Evolutionary conservation across 2,888 invertebrate species (phyloP).

Genomic region (Callyntrura sp.): DNA sequence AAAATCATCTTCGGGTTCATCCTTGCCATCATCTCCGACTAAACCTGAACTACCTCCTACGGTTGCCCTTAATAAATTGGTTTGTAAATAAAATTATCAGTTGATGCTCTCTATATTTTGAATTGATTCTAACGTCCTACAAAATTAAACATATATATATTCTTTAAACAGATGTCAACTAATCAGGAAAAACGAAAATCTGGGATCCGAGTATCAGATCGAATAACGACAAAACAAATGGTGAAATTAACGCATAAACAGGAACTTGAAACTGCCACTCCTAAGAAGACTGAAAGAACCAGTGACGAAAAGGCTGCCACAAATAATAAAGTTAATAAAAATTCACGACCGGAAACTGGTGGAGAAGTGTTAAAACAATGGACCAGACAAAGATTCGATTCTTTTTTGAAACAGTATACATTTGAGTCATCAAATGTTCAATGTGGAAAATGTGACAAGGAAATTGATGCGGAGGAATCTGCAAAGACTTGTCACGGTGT

Average conservation of each 20-base stretch:
- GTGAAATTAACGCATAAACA: slow-evolving; percentile 15
- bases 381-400: slow-evolving; percentile 65
- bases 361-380: slow-evolving; percentile 74
- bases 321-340: slow-evolving; percentile 21
- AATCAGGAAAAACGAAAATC: slow-evolving; percentile 30
- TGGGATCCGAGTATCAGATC: slow-evolving; percentile 63
- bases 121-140: background rate
- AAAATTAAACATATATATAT: too few relatives aligned
- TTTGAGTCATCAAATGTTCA: slow-evolving; percentile 57
- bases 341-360: slow-evolving; percentile 57
- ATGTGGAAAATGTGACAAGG: slow-evolving; percentile 2
- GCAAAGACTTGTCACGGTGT: slow-evolving; percentile 79
- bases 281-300: slow-evolving; percentile 66
- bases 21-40: background rate
- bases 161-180: background rate
- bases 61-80: slow-evolving; percentile 29
- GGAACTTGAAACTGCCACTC: slow-evolving; percentile 19
- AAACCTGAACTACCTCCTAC: background rate
- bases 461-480: background rate
- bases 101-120: background rate
- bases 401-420: slow-evolving; percentile 68
- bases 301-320: background rate
- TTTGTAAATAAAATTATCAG: background rate
- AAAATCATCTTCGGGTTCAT: background rate
- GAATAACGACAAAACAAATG: slow-evolving; percentile 49